phyloP scores from a whole-genome alignment of 2,797 vertebrate species.

The Stomatorhinus walkeri region DNA sequence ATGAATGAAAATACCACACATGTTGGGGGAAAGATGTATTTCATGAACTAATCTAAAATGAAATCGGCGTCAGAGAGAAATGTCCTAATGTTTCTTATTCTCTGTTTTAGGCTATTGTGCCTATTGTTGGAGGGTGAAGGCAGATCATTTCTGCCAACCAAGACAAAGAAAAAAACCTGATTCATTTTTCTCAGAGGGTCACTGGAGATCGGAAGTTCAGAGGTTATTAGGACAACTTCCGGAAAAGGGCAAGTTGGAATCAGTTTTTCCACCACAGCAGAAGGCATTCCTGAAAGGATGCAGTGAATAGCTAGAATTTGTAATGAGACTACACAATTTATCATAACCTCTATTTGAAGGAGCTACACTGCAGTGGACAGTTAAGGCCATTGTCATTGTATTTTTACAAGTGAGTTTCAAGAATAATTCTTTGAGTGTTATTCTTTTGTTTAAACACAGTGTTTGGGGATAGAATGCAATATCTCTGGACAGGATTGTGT shows the following conservation, averaged over 20 bases:
- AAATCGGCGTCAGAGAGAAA: neutral
- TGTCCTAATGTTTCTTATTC: neutral
- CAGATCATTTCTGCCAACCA: neutral
- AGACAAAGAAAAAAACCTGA: constrained; percentile 17
- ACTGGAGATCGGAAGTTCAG: neutral
- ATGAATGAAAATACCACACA: neutral
- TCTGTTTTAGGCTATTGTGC: neutral
- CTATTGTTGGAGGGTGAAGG: neutral
- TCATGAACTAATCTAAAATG: neutral
- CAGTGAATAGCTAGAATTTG: neutral
- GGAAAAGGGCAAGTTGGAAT: constrained; percentile 18
- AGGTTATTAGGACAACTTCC: neutral
- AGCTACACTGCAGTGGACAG: neutral
- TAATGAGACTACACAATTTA: neutral
- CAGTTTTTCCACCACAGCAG: neutral
- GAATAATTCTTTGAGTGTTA: neutral
- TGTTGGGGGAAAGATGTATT: neutral
- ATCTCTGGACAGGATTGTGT: neutral
- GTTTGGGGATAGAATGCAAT: neutral
- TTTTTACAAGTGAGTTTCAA: neutral
- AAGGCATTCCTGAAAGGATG: neutral
- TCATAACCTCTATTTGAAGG: neutral
- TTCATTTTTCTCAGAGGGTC: constrained; percentile 16
- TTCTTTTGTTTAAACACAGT: neutral
- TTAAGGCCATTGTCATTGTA: neutral